Base-by-base conservation (phyloP, 2,797 vertebrate genomes). In the Antennarius maculatus region DNA sequence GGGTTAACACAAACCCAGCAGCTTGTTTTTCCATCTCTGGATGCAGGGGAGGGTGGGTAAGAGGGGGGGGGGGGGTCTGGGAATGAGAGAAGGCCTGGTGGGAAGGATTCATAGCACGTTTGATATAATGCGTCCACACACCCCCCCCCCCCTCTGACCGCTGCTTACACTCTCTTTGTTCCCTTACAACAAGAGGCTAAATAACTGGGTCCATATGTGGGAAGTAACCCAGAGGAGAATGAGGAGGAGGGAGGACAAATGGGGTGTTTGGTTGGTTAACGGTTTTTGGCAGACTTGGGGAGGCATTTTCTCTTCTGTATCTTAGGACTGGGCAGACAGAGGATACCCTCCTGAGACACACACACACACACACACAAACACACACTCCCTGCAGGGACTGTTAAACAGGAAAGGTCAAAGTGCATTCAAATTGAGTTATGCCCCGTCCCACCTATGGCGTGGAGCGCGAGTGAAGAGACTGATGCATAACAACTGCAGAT, bases 191-290 rank as follows among this genome's bases (percentile, higher is more conserved):
- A 86, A 83, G 74, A 74, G 81, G 65, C 77, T 67, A 74, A 86
- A 86, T 89, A 88, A 90, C 82, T 81, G 71, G 68, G 85, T 88
- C 87, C 89, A 90, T 88, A 85, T 91, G 89, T 77, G 82, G 81
- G 76, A 69, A 81, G 77, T 76, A 64, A 71, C 63, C 77, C 51
- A 0, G 49, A 59, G 54, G 46, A 71, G 49, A 34, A 49, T 14
- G 41, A 43, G 18, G 43, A 69, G 53, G 55, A 55, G 46, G 42
- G 69, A 60, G 78, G 55, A 67, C 45, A 45, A 54, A 67, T 16
- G 62, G 68, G 73, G 67, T 79, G 79, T 82, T 85, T 84, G 77
- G 71, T 74, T 88, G 82, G 81, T 69, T 90, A 90, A 90, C 84
- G 77, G 78, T 88, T 87, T 89, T 80, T 89, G 79, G 77, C 76